Percentiles rank a stretch among this genome's conserved stretches.
phyloP scores from a whole-genome alignment of 2,888 invertebrate genomes.

The Volucella zonaria region DNA sequence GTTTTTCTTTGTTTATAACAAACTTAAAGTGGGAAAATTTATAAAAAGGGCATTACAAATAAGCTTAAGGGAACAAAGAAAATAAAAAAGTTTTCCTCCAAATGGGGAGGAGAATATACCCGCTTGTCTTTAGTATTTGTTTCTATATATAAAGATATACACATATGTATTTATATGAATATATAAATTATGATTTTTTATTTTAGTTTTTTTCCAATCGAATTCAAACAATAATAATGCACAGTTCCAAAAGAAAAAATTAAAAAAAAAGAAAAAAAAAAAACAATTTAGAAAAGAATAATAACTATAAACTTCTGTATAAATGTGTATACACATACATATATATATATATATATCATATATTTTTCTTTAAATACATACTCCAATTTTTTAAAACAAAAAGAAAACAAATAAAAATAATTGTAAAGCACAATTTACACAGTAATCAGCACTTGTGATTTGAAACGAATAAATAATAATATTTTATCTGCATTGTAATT shows the following conservation, averaged over 20 bases:
- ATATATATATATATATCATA: background rate
- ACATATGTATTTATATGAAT: constrained; percentile 25
- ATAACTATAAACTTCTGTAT: constrained; percentile 2
- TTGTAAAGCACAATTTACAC: constrained; percentile 10
- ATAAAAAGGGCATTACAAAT: constrained; percentile 26
- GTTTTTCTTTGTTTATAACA: constrained; percentile 22
- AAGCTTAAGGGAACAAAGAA: constrained; percentile 2
- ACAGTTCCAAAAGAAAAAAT: constrained; percentile 28
- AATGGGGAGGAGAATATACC: background rate
- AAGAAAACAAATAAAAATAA: constrained; percentile 3
- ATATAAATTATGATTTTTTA: background rate
- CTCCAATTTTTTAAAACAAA: constrained; percentile 7
- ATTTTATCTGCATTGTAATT: constrained; percentile 27
- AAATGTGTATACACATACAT: constrained; percentile 1
- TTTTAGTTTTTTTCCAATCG: constrained; percentile 19
- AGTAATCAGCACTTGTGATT: constrained; percentile 7
- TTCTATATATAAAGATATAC: constrained; percentile 8
- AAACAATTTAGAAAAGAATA: constrained; percentile 12
- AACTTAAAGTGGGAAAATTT: constrained; percentile 24
- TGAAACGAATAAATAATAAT: constrained; percentile 10
- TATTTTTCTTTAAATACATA: background rate
- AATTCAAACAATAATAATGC: constrained; percentile 33
- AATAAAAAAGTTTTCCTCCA: background rate
- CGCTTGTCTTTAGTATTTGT: constrained; percentile 22
- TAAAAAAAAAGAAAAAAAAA: constrained; percentile 5